phyloP scores from a whole-genome alignment of 2,113 vertebrate genomes.

The Numenius arquata region DNA sequence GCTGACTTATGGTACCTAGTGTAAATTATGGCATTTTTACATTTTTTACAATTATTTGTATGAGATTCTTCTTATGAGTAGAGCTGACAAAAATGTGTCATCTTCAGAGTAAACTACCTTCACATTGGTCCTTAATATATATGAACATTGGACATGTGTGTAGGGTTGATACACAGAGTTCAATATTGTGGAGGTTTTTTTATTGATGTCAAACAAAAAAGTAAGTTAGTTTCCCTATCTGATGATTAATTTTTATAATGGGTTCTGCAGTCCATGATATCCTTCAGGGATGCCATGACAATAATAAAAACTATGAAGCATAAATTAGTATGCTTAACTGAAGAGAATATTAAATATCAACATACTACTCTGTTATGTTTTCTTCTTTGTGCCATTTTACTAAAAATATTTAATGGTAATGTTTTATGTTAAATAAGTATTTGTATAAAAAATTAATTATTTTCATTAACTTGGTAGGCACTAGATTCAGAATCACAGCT shows the following conservation, averaged over 20 bases:
- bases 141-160: neutral
- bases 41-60: neutral
- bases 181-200: accelerated
- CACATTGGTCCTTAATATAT: neutral
- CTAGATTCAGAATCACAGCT: neutral
- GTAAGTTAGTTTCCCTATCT: neutral
- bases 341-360: neutral
- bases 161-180: neutral
- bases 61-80: neutral
- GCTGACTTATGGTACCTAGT: neutral
- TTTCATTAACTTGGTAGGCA: neutral
- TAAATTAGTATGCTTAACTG: neutral
- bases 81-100: neutral
- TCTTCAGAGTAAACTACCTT: neutral
- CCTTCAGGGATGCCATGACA: neutral
- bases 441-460: neutral
- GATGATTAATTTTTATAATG: neutral
- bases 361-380: neutral
- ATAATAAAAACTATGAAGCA: neutral
- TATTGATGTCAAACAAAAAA: neutral
- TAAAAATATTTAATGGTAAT: neutral
- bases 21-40: neutral
- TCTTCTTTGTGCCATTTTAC: neutral
- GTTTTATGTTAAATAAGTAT: neutral
- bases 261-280: neutral